Conservation (phyloP, 2,888 invertebrate species). For the Aquatica leii region DNA sequence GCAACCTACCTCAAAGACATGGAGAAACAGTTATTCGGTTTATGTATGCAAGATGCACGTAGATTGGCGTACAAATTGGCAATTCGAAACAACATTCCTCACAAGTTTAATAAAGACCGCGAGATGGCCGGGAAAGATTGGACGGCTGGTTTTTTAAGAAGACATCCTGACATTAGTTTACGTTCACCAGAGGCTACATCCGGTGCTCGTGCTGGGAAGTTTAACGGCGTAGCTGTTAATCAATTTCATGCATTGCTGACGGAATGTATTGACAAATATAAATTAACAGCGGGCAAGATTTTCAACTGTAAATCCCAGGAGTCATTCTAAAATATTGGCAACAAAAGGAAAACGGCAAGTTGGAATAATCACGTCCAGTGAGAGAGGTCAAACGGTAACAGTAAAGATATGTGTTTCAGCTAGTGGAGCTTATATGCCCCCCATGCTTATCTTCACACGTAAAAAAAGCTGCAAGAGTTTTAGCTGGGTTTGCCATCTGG, state of each 20-base stretch:
- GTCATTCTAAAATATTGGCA: slow-evolving; percentile 44
- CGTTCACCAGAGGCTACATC: not conserved
- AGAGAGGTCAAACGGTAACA: slow-evolving; percentile 37
- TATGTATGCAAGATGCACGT: not conserved
- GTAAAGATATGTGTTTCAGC: slow-evolving; percentile 26
- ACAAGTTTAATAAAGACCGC: not conserved
- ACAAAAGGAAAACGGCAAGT: slow-evolving; percentile 47
- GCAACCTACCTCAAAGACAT: not conserved
- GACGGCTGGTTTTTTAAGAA: not conserved
- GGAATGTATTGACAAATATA: slow-evolving; percentile 1
- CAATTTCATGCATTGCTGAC: not conserved
- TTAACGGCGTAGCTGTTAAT: not conserved
- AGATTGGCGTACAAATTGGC: not conserved
- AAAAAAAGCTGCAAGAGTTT: slow-evolving; percentile 38
- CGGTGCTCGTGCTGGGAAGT: not conserved
- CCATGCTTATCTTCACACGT: slow-evolving; percentile 35
- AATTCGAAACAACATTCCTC: not conserved
- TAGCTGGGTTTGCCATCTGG: slow-evolving; percentile 45
- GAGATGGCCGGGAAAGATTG: not conserved
- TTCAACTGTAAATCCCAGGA: slow-evolving; percentile 44
- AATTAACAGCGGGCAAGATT: slow-evolving; percentile 16
- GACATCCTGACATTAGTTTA: not conserved
- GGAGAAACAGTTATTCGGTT: not conserved
- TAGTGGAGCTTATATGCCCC: slow-evolving; percentile 42
- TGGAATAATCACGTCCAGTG: slow-evolving; percentile 45